These are phyloP conservation scores for Amphibalanus amphitrite DNA, from an alignment of 1,140 invertebrate species.

Conservation along the genomic window DNA sequence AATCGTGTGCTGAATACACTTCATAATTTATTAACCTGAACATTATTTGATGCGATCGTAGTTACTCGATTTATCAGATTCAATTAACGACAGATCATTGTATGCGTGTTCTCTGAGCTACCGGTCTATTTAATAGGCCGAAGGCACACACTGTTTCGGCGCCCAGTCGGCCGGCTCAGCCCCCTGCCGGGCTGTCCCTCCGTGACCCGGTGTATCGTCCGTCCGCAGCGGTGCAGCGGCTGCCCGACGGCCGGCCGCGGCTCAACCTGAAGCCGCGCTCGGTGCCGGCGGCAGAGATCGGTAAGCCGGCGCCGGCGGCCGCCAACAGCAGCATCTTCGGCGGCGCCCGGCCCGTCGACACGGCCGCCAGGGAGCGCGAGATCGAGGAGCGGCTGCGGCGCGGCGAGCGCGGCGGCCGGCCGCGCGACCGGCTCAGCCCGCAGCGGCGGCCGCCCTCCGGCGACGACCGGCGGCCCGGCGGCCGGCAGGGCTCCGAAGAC, in stretches of 20 bases:
- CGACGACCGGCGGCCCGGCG: background rate
- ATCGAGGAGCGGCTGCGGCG: constrained; percentile 38
- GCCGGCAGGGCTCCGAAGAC: background rate
- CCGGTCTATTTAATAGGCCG: too few species aligned
- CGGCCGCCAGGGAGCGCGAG: constrained; percentile 49
- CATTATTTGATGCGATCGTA: too few species aligned
- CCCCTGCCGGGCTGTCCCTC: too few species aligned
- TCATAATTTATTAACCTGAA: too few species aligned
- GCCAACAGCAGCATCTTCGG: constrained; percentile 64
- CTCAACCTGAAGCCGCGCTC: constrained; percentile 12
- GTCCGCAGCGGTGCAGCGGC: too few species aligned
- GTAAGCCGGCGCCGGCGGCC: background rate
- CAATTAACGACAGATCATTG: too few species aligned
- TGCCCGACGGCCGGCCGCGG: background rate
- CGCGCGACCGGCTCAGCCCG: background rate
- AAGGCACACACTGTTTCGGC: too few species aligned
- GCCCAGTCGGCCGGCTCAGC: too few species aligned
- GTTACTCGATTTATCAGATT: too few species aligned
- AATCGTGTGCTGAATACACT: too few species aligned
- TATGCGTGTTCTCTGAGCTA: too few species aligned
- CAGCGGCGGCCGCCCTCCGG: background rate
- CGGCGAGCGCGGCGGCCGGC: background rate
- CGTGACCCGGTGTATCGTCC: too few species aligned
- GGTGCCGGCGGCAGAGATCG: background rate
- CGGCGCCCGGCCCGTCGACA: constrained; percentile 83